Conservation (phyloP, 2,113 vertebrate species). For the Alosa alosa region DNA sequence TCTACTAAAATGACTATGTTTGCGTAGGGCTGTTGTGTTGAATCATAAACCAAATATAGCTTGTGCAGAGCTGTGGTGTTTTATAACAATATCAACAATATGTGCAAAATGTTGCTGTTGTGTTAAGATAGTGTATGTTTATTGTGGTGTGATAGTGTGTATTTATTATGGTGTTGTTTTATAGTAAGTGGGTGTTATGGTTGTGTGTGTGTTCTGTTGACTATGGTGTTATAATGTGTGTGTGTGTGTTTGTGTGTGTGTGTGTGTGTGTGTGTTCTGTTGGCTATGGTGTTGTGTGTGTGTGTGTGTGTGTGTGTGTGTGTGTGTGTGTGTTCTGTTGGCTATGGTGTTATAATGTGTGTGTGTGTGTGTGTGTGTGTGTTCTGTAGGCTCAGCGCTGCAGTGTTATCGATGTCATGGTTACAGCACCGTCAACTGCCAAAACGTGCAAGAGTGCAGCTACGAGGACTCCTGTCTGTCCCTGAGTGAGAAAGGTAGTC, state of each 20-base stretch:
- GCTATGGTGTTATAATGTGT: not conserved
- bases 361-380: not conserved
- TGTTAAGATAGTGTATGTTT: no score
- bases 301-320: not conserved
- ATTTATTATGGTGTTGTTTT: no score
- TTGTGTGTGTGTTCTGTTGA: not conserved
- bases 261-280: not conserved
- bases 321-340: not conserved
- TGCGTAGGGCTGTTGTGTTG: no score
- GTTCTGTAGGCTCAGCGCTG: constrained; percentile 55
- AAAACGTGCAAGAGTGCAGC: constrained; percentile 67
- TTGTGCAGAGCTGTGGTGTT: no score
- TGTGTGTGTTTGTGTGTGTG: not conserved
- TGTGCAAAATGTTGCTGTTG: no score
- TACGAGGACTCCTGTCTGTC: constrained; percentile 71
- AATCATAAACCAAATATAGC: no score
- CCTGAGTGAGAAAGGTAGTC: constrained; percentile 66
- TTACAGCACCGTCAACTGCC: constrained; percentile 64
- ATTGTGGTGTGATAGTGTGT: no score
- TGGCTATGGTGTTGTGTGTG: not conserved
- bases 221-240: not conserved
- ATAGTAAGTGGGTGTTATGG: no score
- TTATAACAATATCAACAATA: no score
- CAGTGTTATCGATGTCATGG: constrained; percentile 69
- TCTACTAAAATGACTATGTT: no score